Conservation (phyloP, 2,113 vertebrate species). For the Elephantulus edwardii region DNA sequence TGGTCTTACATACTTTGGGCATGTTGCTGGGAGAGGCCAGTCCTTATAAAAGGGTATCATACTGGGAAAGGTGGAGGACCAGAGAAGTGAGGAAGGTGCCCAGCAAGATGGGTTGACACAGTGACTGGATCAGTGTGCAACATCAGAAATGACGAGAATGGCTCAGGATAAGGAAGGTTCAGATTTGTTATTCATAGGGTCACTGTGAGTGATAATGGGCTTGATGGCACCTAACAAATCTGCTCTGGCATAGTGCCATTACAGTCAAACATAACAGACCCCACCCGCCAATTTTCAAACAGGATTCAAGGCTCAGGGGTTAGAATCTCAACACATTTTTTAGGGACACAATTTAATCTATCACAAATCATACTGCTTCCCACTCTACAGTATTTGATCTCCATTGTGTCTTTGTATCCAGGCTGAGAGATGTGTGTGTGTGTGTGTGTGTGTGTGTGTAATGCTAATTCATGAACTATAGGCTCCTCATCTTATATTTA, state of each 20-base stretch:
- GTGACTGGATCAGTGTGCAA: too few relatives aligned
- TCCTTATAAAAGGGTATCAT: too few relatives aligned
- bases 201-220: too few relatives aligned
- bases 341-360: neutral
- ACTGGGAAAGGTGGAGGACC: too few relatives aligned
- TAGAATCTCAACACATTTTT: neutral
- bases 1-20: too few relatives aligned
- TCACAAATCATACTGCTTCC: neutral
- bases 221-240: too few relatives aligned
- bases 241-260: neutral
- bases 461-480: neutral
- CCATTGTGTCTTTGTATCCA: neutral
- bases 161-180: too few relatives aligned
- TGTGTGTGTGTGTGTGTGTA: neutral
- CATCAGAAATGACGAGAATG: too few relatives aligned
- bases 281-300: neutral
- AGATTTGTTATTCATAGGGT: too few relatives aligned
- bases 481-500: neutral
- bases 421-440: neutral
- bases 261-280: neutral
- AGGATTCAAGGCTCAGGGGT: neutral
- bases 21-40: too few relatives aligned
- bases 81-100: too few relatives aligned
- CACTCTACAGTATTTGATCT: neutral
- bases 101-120: too few relatives aligned